phyloP scores from a whole-genome alignment of 2,888 invertebrate species.

The Desoria tigrina region DNA sequence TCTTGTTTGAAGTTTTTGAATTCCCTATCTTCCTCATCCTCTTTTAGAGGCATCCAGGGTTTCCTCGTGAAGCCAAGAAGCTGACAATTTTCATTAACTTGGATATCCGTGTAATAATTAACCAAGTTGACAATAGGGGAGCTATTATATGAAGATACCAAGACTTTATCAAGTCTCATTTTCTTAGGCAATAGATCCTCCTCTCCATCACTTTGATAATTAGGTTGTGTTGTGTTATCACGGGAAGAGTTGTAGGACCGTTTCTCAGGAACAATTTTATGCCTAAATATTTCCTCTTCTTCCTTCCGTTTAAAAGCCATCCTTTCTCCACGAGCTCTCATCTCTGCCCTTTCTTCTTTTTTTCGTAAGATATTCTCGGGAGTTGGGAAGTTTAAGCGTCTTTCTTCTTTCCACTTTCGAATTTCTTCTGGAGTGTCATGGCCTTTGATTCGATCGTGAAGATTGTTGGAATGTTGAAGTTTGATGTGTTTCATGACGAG shows the following conservation, averaged over 20 bases:
- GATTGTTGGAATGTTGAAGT: conserved; percentile 80
- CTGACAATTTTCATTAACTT: conserved; percentile 9
- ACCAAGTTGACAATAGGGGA: conserved; percentile 18
- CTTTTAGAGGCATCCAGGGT: conserved; percentile 8
- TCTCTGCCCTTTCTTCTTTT: conserved; percentile 67
- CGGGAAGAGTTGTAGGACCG: conserved; percentile 23
- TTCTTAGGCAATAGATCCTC: neutral
- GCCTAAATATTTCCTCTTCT: neutral
- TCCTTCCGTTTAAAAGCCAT: neutral
- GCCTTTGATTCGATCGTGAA: conserved; percentile 75
- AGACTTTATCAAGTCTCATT: neutral
- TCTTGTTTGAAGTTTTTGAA: neutral
- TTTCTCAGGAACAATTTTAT: conserved; percentile 30
- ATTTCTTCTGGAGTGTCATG: conserved; percentile 78
- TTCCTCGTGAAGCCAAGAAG: conserved; percentile 18
- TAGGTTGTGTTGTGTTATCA: neutral
- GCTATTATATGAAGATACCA: neutral
- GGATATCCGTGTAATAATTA: conserved; percentile 24
- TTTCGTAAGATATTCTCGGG: conserved; percentile 67
- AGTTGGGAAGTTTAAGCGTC: conserved; percentile 77
- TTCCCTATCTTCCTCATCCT: conserved; percentile 2
- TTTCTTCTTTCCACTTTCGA: conserved; percentile 77
- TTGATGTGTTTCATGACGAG: conserved; percentile 77
- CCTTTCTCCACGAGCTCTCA: conserved; percentile 71
- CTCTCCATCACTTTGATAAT: conserved; percentile 16